Conservation (phyloP, 2,113 vertebrate species). For the Bos javanicus region DNA sequence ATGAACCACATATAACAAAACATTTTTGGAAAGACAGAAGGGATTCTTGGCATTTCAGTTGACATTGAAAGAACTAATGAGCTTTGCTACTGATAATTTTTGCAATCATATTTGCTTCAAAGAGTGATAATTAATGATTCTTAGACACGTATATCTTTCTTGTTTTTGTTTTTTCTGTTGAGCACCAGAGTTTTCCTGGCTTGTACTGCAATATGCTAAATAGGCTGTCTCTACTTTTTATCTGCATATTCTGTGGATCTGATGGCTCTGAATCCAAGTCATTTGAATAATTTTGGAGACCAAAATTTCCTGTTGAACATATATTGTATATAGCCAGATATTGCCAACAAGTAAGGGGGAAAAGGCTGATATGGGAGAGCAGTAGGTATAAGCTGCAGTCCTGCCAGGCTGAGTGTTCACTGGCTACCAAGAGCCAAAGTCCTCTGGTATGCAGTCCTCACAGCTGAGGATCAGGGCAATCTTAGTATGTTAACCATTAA, state of each 20-base stretch:
- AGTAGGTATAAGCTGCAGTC: not conserved
- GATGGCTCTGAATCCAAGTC: not conserved
- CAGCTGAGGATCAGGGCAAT: not conserved
- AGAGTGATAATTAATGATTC: slow-evolving; percentile 41
- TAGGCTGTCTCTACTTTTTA: not conserved
- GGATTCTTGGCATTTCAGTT: not conserved
- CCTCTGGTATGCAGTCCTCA: not conserved
- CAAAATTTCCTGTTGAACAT: not conserved
- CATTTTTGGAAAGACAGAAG: slow-evolving; percentile 26
- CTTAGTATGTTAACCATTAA: not conserved
- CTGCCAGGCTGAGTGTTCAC: not conserved
- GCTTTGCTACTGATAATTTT: slow-evolving; percentile 23
- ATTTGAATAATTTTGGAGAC: not conserved
- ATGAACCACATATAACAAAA: not conserved
- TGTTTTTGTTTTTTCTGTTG: slow-evolving; percentile 23
- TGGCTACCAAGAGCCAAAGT: not conserved
- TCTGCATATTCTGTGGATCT: not conserved
- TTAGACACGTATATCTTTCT: not conserved
- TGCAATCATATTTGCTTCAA: slow-evolving; percentile 10
- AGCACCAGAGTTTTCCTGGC: slow-evolving; percentile 51
- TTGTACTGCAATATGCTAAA: not conserved
- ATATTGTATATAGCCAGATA: not conserved
- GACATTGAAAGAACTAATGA: slow-evolving; percentile 47
- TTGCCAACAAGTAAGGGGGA: not conserved
- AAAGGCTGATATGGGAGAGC: not conserved